Conservation (phyloP, 2,113 vertebrate genomes). For the Balaeniceps rex region DNA sequence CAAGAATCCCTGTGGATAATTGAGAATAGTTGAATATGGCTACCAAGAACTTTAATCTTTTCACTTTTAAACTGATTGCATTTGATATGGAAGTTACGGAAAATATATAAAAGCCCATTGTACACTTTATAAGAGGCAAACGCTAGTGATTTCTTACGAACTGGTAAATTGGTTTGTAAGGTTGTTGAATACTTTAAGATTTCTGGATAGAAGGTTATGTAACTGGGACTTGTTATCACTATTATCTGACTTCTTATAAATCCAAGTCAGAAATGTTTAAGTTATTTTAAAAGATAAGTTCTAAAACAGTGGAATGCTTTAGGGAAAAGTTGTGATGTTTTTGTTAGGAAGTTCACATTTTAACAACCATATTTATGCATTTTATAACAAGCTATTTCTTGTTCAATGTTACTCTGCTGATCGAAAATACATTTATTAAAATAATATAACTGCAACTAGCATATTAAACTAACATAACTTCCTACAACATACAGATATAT, state of each 20-base stretch:
- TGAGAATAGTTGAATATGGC: background rate
- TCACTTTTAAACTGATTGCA: background rate
- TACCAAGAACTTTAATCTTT: background rate
- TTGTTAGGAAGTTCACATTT: background rate
- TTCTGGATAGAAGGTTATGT: background rate
- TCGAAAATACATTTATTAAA: background rate
- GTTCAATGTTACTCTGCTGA: background rate
- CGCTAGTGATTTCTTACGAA: background rate
- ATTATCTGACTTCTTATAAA: background rate
- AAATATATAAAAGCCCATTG: background rate
- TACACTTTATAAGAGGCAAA: background rate
- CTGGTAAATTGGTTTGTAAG: background rate
- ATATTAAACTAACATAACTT: background rate
- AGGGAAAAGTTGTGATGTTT: background rate
- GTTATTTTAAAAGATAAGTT: background rate
- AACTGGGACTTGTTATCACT: background rate
- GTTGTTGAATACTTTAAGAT: background rate
- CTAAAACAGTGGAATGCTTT: background rate
- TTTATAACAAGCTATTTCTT: background rate
- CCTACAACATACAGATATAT: too few relatives aligned
- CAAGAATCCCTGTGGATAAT: background rate
- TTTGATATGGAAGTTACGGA: background rate
- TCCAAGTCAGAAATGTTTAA: background rate
- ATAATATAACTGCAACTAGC: background rate
- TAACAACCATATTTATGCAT: background rate